Base-by-base conservation (phyloP, 2,888 invertebrate species). In the Tachina grossa region DNA sequence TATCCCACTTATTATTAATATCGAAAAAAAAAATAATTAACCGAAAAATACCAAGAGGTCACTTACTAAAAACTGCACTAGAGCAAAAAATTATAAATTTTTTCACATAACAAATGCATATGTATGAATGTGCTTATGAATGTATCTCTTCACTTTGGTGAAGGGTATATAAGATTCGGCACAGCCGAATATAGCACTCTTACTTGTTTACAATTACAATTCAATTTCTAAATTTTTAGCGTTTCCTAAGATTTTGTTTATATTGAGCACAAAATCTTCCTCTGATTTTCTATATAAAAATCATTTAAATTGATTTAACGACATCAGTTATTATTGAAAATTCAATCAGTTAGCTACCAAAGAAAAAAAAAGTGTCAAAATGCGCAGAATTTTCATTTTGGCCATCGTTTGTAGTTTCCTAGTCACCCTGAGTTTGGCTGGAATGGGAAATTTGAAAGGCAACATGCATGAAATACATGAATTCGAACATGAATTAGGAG, bases 301-400 rank as follows among this genome's bases (percentile, higher is more conserved):
- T 22, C 10, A 13, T 5, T 19, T 4, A 55, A 22, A 0, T 19
- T 11, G 11, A 2, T 1, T 22, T 55, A 22, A 55, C 11, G 11
- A 1, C 19, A 55, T 22, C 55, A 55, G 55, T 55, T 55, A 22
- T 1, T 22, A 55, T 55, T 55, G 1, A 9, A 22, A 13, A 9
- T 0, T 55, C 22, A 5, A 22, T 22, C 11, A 19, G 55, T 22
- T 11, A 22, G 1, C 11, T 11, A 19, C 14, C 49, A 16, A 9
- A 2, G 19, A 47, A 53, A 5, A n/a, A 55, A 14, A 47, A 63
- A 22, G 22, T 0, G 11, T 1, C n/a, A 75, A 47, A 84, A 84
- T 84, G 83, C 74, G 83, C 41, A 2, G 3, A 10, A 31, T 55
- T 22, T 43, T 63, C 4, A 9, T 79, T 55, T 16, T 75, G 10